A percentile compares a stretch with the other conserved stretches of the same genome.
Evolutionary conservation across 2,113 vertebrate genomes (phyloP).

Genomic region (Anser cygnoides): DNA sequence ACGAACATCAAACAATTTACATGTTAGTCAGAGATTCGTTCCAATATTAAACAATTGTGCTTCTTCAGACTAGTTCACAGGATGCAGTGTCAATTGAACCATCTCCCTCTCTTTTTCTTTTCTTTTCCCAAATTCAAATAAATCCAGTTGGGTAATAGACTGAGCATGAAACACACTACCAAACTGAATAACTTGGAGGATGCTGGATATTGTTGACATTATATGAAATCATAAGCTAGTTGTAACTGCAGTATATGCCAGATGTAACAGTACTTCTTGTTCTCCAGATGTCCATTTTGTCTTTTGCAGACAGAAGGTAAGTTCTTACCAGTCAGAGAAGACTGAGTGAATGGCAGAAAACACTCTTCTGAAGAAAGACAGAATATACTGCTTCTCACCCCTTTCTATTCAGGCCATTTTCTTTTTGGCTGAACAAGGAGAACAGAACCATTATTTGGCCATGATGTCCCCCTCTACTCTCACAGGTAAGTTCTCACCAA

Average conservation of each 20-base stretch:
- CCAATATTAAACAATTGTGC: not conserved
- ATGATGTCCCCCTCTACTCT: accelerated
- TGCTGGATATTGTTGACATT: not conserved
- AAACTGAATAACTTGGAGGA: not conserved
- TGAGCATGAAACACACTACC: not conserved
- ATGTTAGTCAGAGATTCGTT: not conserved
- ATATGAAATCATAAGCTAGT: not conserved
- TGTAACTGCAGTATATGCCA: not conserved
- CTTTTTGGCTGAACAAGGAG: not conserved
- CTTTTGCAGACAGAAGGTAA: not conserved
- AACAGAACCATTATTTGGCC: not conserved
- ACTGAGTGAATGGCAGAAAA: not conserved
- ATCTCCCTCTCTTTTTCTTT: not conserved
- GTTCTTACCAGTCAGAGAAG: not conserved
- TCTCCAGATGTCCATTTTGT: not conserved
- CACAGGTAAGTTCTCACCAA: accelerated
- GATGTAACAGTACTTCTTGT: not conserved
- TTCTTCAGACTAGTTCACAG: not conserved
- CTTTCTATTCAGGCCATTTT: not conserved
- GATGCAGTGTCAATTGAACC: not conserved
- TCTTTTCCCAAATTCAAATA: not conserved
- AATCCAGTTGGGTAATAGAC: not conserved
- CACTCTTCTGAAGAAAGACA: not conserved
- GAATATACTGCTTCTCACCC: not conserved
- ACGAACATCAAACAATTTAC: not conserved